A percentile compares a stretch with the other conserved stretches of the same genome.
Evolutionary conservation across 2,113 vertebrate species (phyloP).

Genomic region (Podarcis muralis): DNA sequence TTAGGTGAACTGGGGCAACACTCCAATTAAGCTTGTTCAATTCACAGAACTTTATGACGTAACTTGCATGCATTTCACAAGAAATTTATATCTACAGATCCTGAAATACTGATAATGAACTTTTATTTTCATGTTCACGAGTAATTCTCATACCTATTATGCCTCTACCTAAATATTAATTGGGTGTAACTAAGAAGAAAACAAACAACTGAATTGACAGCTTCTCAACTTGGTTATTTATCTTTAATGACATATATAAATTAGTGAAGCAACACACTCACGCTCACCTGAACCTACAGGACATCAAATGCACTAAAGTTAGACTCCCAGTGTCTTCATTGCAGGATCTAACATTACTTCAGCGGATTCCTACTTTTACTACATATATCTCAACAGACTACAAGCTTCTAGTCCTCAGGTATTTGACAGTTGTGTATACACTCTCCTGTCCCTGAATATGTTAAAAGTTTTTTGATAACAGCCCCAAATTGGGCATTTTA

Average conservation of each 20-base stretch:
- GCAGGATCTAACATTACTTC: neutral
- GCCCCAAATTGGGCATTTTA: neutral
- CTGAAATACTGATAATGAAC: neutral
- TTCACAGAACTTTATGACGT: no score
- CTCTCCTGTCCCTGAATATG: no score
- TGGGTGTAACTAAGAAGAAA: no score
- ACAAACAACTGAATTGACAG: no score
- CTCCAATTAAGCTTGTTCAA: no score
- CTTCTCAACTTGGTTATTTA: neutral
- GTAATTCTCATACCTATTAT: neutral
- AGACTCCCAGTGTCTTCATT: neutral
- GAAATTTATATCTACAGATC: neutral
- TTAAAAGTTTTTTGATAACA: accelerated
- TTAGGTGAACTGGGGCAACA: no score
- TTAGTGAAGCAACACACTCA: neutral
- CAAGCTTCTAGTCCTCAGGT: neutral
- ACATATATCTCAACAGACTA: neutral
- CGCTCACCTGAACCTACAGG: neutral
- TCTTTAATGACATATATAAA: neutral
- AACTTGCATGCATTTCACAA: neutral
- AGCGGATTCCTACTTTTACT: neutral
- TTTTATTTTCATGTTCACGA: neutral
- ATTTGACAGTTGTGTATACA: neutral
- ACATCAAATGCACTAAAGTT: neutral
- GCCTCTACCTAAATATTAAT: neutral